Evolutionary conservation across 2,888 invertebrate species (phyloP).

Genomic region (Drosophila nigritarsus): DNA sequence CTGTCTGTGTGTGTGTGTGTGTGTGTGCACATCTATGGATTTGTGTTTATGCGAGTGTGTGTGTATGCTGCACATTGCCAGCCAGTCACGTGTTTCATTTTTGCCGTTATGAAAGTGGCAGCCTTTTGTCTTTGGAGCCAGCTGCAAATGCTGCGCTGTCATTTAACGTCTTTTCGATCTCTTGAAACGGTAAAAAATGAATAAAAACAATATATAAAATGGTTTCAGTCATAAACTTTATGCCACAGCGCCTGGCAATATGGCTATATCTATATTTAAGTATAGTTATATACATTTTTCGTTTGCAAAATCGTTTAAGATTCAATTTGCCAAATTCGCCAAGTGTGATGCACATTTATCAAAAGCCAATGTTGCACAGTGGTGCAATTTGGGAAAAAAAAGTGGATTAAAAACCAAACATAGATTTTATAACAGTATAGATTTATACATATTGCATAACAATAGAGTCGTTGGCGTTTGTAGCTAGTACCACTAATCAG

Average conservation of each 20-base stretch:
- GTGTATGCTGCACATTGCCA: conserved; percentile 28
- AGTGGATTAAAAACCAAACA: not conserved
- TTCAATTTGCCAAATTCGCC: conserved; percentile 64
- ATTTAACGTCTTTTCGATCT: conserved; percentile 43
- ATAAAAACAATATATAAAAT: conserved; percentile 39
- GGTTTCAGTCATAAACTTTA: conserved; percentile 42
- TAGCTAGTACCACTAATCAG: not conserved
- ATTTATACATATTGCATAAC: not conserved
- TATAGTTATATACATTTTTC: conserved; percentile 36
- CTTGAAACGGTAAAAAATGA: conserved; percentile 10
- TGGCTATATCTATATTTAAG: conserved; percentile 29
- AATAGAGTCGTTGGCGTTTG: not conserved
- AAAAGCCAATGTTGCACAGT: conserved; percentile 39
- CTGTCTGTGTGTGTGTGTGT: conserved; percentile 18
- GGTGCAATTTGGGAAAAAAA: not conserved
- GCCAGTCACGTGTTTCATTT: conserved; percentile 73
- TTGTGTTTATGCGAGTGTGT: no score
- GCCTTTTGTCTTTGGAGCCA: conserved; percentile 35
- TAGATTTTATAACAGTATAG: not conserved
- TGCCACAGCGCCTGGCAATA: conserved; percentile 24
- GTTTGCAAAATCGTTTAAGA: conserved; percentile 56
- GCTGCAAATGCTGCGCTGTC: conserved; percentile 41
- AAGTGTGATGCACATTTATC: conserved; percentile 47
- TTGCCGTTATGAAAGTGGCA: conserved; percentile 62
- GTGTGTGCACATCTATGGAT: not conserved